Conservation (phyloP, 1,140 invertebrate species). For the Platyscapa corneri region DNA sequence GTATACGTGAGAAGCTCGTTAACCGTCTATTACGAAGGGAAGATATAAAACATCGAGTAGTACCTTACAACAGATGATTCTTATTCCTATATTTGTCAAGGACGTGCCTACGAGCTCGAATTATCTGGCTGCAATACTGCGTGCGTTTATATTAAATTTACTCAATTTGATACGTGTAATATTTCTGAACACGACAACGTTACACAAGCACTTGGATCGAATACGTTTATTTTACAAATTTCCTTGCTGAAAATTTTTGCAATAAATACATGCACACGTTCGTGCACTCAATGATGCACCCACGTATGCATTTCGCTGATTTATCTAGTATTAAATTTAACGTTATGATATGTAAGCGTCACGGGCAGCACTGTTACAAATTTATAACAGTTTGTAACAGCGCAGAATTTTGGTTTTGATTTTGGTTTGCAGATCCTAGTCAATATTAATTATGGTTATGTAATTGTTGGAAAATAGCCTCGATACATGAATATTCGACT, state of each 20-base stretch:
- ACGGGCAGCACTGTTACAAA: too few species aligned
- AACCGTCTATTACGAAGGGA: not conserved
- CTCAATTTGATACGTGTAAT: not conserved
- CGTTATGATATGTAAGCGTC: not conserved
- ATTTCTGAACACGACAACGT: not conserved
- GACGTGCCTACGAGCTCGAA: not conserved
- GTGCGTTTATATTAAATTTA: slow-evolving; percentile 21
- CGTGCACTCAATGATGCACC: too few species aligned
- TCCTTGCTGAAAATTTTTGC: too few species aligned
- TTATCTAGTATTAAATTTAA: not conserved
- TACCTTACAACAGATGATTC: not conserved
- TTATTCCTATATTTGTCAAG: not conserved
- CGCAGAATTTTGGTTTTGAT: not conserved
- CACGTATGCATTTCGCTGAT: too few species aligned
- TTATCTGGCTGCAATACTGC: not conserved
- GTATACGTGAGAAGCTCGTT: slow-evolving; percentile 14
- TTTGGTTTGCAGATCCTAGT: not conserved
- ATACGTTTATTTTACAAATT: too few species aligned
- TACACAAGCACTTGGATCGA: too few species aligned
- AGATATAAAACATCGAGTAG: slow-evolving; percentile 11
- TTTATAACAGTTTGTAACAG: not conserved
- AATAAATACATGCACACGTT: too few species aligned
- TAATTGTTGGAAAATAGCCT: slow-evolving; percentile 1
- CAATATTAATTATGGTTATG: not conserved
- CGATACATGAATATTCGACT: not conserved